phyloP scores from a whole-genome alignment of 2,888 invertebrate genomes.

The Pheosia tremula region DNA sequence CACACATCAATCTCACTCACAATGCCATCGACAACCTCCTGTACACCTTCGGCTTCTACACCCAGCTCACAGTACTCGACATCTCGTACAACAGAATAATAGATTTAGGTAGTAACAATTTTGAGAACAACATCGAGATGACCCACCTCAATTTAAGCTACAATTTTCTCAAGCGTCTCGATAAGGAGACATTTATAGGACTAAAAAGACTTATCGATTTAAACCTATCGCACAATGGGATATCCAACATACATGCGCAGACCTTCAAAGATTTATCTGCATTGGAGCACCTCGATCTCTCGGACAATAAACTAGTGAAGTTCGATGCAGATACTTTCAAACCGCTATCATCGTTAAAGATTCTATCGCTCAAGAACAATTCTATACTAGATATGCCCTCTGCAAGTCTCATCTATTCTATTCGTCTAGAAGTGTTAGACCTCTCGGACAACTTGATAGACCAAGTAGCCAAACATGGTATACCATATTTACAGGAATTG shows the following conservation, averaged over 20 bases:
- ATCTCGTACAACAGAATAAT: constrained; percentile 92
- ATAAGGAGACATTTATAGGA: constrained; percentile 91
- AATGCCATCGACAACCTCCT: constrained; percentile 92
- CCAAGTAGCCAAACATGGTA: constrained; percentile 88
- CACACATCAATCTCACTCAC: constrained; percentile 92
- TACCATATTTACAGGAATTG: constrained; percentile 89
- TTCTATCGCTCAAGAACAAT: constrained; percentile 91
- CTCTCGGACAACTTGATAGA: constrained; percentile 92
- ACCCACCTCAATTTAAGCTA: constrained; percentile 90
- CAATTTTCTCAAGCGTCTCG: constrained; percentile 88
- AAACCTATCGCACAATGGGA: constrained; percentile 91
- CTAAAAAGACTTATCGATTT: constrained; percentile 87
- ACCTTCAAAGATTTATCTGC: constrained; percentile 92
- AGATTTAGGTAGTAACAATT: constrained; percentile 92
- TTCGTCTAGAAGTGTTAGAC: constrained; percentile 89
- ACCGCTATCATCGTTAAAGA: constrained; percentile 87
- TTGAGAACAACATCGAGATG: constrained; percentile 90
- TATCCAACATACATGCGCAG: constrained; percentile 88
- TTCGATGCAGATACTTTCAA: constrained; percentile 89
- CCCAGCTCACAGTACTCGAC: constrained; percentile 91
- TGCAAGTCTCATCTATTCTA: constrained; percentile 86
- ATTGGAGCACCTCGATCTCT: constrained; percentile 89
- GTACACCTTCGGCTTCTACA: constrained; percentile 92
- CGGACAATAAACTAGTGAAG: constrained; percentile 90
- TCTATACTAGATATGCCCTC: constrained; percentile 91